phyloP scores from a whole-genome alignment of 2,888 invertebrate species.

The Allophyes oxyacanthae region DNA sequence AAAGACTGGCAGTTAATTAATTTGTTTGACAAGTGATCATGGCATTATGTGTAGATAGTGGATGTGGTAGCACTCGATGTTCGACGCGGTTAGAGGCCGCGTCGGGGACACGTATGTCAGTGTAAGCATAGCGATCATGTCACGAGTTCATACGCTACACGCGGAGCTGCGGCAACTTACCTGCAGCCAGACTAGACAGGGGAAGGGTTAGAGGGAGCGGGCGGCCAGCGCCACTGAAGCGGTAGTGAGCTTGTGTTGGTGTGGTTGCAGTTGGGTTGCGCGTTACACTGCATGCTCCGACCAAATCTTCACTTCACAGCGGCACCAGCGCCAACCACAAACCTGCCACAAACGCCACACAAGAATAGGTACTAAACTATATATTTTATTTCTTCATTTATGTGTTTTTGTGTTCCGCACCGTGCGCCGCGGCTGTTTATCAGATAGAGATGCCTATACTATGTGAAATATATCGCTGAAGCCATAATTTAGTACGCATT shows the following conservation, averaged over 20 bases:
- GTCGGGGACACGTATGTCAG: constrained; percentile 33
- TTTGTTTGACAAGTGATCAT: constrained; percentile 79
- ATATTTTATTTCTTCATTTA: constrained; percentile 85
- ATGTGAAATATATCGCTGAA: constrained; percentile 77
- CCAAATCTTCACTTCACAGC: constrained; percentile 89
- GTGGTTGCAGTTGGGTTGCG: constrained; percentile 97
- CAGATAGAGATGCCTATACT: constrained; percentile 82
- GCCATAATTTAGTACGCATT: constrained; percentile 80
- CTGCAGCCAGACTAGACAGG: constrained; percentile 64
- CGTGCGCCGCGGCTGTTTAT: constrained; percentile 82
- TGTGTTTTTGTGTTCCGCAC: constrained; percentile 88
- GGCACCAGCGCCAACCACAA: constrained; percentile 89
- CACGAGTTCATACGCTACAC: constrained; percentile 43
- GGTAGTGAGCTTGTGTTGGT: constrained; percentile 88
- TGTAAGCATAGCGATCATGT: constrained; percentile 46
- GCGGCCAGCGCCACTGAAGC: constrained; percentile 59
- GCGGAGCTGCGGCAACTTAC: constrained; percentile 55
- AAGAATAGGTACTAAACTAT: constrained; percentile 89
- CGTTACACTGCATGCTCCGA: constrained; percentile 97
- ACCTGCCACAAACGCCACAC: constrained; percentile 88
- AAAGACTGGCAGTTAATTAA: constrained; percentile 75
- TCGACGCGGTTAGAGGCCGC: constrained; percentile 11
- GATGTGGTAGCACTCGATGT: constrained; percentile 81
- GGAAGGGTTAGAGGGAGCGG: constrained; percentile 36
- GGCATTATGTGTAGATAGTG: constrained; percentile 82